Conservation (phyloP, 2,797 vertebrate genomes). For the Streptopelia turtur region DNA sequence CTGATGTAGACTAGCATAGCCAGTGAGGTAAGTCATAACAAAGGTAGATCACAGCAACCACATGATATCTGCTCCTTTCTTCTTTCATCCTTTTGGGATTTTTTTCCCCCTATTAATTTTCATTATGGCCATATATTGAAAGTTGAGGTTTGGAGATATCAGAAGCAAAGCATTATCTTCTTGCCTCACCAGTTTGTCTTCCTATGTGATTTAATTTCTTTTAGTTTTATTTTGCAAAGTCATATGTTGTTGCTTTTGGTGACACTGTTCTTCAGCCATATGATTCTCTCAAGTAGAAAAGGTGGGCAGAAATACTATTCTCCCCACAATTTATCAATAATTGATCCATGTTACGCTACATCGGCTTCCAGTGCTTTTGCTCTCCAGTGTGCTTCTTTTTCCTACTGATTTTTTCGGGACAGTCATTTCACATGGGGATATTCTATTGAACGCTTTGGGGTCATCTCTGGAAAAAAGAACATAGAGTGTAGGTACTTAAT, state of each 20-base stretch:
- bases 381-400: accelerated
- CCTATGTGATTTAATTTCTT: neutral
- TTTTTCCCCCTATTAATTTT: neutral
- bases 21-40: neutral
- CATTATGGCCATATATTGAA: neutral
- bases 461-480: neutral
- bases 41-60: neutral
- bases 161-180: neutral
- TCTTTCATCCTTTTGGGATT: neutral
- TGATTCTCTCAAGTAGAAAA: neutral
- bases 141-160: neutral
- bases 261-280: neutral
- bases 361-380: neutral
- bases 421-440: neutral
- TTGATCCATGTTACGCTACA: neutral
- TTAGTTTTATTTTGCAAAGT: neutral
- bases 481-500: neutral
- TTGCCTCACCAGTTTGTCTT: neutral
- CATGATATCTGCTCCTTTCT: neutral
- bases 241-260: neutral
- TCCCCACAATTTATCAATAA: neutral
- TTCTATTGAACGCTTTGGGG: neutral
- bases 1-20: neutral
- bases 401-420: neutral
- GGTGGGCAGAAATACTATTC: neutral